phyloP scores from a whole-genome alignment of 1,140 invertebrate species.

The Acromyrmex charruanus region DNA sequence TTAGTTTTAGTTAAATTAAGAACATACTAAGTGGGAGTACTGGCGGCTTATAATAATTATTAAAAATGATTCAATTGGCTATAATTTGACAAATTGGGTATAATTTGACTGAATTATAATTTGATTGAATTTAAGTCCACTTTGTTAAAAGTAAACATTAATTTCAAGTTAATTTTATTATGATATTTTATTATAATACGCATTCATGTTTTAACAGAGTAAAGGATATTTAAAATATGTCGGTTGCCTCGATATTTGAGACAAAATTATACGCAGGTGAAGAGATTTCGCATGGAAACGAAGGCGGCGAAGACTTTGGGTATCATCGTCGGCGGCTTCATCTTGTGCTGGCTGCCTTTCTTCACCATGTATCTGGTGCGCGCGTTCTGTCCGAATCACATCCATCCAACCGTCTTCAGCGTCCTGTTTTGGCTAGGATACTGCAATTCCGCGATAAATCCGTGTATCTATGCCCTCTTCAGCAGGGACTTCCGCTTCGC shows the following conservation, averaged over 20 bases:
- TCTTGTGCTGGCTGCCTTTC: slow-evolving; percentile 97
- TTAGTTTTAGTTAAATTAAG: too few species aligned
- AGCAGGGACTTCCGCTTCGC: slow-evolving; percentile 97
- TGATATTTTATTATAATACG: background rate
- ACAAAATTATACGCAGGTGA: slow-evolving; percentile 87
- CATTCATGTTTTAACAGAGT: slow-evolving; percentile 2
- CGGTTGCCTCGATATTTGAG: background rate
- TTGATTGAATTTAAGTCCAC: too few species aligned
- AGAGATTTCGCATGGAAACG: slow-evolving; percentile 95
- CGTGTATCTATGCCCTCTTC: slow-evolving; percentile 96
- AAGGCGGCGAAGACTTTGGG: slow-evolving; percentile 98
- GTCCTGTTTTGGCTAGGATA: slow-evolving; percentile 99
- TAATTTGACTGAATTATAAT: too few species aligned
- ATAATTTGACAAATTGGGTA: too few species aligned
- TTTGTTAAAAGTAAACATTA: background rate
- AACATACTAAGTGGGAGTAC: too few species aligned
- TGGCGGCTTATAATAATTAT: too few species aligned
- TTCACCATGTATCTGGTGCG: slow-evolving; percentile 96
- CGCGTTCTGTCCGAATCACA: slow-evolving; percentile 93
- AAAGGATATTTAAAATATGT: background rate
- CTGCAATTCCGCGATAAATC: slow-evolving; percentile 98
- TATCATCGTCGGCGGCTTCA: slow-evolving; percentile 97
- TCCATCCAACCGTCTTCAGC: slow-evolving; percentile 93
- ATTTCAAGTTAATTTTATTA: background rate
- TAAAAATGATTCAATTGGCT: too few species aligned